Evolutionary conservation across 1,140 invertebrate genomes (phyloP), one percentile per base, ranked within the genome.

Genomic region (Drosophila parabipectinata): DNA sequence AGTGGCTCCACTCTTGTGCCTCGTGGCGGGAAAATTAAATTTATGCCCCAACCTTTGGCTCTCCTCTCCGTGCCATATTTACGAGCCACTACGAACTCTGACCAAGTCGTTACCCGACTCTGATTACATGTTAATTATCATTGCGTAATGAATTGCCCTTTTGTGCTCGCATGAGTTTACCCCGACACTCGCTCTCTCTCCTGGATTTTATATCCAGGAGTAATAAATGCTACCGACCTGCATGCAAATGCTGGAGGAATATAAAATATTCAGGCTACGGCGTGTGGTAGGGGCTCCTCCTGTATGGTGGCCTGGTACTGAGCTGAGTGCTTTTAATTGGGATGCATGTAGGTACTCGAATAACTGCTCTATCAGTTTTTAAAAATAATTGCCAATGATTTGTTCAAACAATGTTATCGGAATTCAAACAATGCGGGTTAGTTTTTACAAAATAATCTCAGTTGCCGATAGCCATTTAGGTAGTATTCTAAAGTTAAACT

Each of bases 91-190:
- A 8, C 28, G 37, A 47, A 61, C 51, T 54, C 59, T 48, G 44
- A 50, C 64, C 55, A 69, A 78, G 69, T 79, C 80, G 73, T 87
- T 81, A 87, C 78, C 64, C 64, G 59, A 62, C 82, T 72, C 62
- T 82, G 82, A 85, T 88, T 85, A 88, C 82, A 85, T 88, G 82
- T 88, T 85, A 85, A 85, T 85, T 85, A 82, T 84, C 66, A 77
- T 85, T 63, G 58, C 62, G 62, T 81, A 87, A 81, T 82, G 78
- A 85, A 81, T 81, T 78, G 78, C 15, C 82, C 71, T 87, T 81
- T 78, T 77, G 72, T 50, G 63, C 55, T 50, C 50, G 14, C 58
- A 64, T 41, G 24, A 44, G 52, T 14, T n/a, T 18, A 4, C 39
- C 50, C 14, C 51, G 21, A 21, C 21, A 10, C 15, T 3, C 3